phyloP scores from a whole-genome alignment of 2,113 vertebrate genomes.

The Sphyrna mokarran region DNA sequence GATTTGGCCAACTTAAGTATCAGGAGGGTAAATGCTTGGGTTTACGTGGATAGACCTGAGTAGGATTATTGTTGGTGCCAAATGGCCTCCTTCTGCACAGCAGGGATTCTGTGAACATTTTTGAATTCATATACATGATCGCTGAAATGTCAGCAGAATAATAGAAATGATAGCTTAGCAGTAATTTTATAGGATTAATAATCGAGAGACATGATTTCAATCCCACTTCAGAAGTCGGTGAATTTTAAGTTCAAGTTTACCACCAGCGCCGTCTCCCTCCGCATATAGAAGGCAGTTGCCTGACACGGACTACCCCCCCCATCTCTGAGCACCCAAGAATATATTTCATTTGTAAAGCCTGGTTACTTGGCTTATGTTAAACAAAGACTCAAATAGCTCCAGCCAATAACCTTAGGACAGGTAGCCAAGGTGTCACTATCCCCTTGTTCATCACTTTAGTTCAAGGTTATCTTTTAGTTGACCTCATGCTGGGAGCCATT shows the following conservation, averaged over 20 bases:
- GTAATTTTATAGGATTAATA: no score
- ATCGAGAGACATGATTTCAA: no score
- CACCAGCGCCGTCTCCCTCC: background rate
- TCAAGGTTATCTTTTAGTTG: background rate
- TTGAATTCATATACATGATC: background rate
- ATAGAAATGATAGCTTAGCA: no score
- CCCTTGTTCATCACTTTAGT: background rate
- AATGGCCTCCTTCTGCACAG: no score
- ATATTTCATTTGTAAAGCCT: background rate
- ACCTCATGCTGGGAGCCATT: background rate
- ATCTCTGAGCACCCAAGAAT: no score
- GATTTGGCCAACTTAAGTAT: no score
- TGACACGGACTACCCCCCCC: background rate
- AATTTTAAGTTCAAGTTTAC: background rate
- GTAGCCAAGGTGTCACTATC: background rate
- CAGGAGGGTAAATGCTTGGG: no score
- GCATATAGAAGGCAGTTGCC: background rate
- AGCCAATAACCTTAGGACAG: background rate
- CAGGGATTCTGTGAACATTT: background rate
- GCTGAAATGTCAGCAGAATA: background rate
- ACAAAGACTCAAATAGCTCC: background rate
- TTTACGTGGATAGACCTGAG: no score
- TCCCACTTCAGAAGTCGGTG: no score
- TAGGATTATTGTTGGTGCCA: no score
- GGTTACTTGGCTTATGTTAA: background rate